phyloP scores from a whole-genome alignment of 2,797 vertebrate genomes.

The Gambusia yucatana region DNA sequence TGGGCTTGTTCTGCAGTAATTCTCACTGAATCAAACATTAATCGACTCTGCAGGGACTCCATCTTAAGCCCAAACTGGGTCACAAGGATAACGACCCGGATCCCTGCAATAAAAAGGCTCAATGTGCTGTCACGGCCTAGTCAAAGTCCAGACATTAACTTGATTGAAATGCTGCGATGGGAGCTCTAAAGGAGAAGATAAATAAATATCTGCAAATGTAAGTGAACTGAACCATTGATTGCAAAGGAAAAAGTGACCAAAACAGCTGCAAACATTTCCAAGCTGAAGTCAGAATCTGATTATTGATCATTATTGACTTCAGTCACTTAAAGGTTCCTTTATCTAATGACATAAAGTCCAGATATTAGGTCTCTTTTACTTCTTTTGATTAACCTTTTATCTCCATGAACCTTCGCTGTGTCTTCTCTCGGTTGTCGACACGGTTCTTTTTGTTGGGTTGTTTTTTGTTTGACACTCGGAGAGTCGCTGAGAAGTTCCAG shows the following conservation, averaged over 20 bases:
- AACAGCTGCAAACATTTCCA: neutral
- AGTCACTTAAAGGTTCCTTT: neutral
- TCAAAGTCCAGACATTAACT: neutral
- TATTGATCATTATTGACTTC: neutral
- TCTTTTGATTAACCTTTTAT: conserved; percentile 3
- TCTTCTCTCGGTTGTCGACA: conserved; percentile 2
- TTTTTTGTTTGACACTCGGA: neutral
- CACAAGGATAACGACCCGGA: neutral
- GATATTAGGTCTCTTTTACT: neutral
- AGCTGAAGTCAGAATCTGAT: neutral
- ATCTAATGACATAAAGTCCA: neutral
- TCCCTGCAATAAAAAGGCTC: neutral
- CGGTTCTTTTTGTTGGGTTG: neutral
- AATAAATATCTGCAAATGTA: neutral
- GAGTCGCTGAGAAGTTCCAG: conserved; percentile 7
- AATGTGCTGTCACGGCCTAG: neutral
- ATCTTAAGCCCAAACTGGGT: neutral
- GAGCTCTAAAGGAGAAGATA: neutral
- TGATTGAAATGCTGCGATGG: neutral
- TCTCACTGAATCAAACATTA: neutral
- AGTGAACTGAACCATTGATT: neutral
- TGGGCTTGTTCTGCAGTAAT: neutral
- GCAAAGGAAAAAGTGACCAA: neutral
- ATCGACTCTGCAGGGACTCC: neutral
- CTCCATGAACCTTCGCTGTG: neutral